Evolutionary conservation across 1,140 invertebrate genomes (phyloP).

Genomic region (Doryteuthis pealeii): DNA sequence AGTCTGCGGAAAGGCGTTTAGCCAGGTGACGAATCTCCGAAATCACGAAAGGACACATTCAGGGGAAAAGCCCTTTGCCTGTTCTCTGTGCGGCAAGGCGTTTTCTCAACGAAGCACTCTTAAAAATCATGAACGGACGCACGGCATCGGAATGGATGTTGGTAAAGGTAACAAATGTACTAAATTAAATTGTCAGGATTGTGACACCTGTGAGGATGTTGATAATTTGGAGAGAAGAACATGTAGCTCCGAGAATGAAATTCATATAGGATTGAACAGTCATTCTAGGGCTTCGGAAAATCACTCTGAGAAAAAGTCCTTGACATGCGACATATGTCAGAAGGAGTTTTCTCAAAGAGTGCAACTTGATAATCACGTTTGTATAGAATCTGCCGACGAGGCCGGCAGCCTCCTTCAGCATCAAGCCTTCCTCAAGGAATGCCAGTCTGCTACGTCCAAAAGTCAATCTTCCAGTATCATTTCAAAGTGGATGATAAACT

Average conservation of each 20-base stretch:
- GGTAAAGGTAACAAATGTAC: background rate
- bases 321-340: background rate
- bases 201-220: background rate
- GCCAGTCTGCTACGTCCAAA: background rate
- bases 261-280: background rate
- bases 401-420: background rate
- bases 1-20: conserved; percentile 46
- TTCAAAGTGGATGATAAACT: background rate
- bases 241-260: background rate
- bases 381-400: background rate
- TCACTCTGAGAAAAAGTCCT: background rate
- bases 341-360: background rate
- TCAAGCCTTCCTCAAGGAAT: background rate
- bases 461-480: background rate
- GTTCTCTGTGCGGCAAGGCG: conserved; percentile 94
- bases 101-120: conserved; percentile 77
- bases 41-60: conserved; percentile 28
- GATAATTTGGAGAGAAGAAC: background rate
- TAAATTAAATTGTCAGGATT: background rate
- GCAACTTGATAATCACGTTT: background rate
- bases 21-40: conserved; percentile 17
- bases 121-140: conserved; percentile 63
- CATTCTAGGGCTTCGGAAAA: background rate
- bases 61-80: conserved; percentile 59
- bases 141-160: background rate